Conservation (phyloP, 2,113 vertebrate genomes). For the Casuarius casuarius region DNA sequence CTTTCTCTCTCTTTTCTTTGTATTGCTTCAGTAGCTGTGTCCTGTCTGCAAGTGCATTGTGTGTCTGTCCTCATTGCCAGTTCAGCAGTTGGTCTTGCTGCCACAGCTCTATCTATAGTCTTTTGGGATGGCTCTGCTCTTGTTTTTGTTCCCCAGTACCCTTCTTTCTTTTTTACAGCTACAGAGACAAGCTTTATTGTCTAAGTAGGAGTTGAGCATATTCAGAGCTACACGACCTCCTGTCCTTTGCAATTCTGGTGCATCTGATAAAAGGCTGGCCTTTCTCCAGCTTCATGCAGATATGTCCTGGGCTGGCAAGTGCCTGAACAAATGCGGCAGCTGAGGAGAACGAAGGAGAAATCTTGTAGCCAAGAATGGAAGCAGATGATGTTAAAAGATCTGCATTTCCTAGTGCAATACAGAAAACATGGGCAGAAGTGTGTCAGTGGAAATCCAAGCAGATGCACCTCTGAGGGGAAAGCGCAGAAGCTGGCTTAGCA, state of each 20-base stretch:
- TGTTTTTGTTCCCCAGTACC: background rate
- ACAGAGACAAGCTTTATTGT: background rate
- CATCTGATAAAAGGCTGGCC: background rate
- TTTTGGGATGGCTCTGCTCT: background rate
- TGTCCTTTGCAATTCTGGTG: background rate
- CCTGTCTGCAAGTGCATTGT: background rate
- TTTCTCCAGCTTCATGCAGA: background rate
- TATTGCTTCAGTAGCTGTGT: background rate
- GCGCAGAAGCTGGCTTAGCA: background rate
- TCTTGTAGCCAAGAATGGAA: background rate
- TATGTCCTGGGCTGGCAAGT: background rate
- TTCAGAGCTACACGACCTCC: background rate
- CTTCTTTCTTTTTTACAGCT: background rate
- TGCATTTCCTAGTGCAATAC: rapidly evolving
- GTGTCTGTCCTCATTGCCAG: background rate
- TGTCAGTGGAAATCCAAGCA: background rate
- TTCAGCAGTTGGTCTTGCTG: background rate
- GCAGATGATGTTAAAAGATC: background rate
- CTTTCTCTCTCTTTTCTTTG: constrained; percentile 16
- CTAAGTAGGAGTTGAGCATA: rapidly evolving
- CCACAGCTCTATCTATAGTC: rapidly evolving
- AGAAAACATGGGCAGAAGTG: background rate
- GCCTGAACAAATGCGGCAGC: background rate
- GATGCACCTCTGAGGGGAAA: background rate
- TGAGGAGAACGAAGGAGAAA: background rate